Evolutionary conservation across 2,113 vertebrate species (phyloP).

Genomic region (Osmerus mordax): DNA sequence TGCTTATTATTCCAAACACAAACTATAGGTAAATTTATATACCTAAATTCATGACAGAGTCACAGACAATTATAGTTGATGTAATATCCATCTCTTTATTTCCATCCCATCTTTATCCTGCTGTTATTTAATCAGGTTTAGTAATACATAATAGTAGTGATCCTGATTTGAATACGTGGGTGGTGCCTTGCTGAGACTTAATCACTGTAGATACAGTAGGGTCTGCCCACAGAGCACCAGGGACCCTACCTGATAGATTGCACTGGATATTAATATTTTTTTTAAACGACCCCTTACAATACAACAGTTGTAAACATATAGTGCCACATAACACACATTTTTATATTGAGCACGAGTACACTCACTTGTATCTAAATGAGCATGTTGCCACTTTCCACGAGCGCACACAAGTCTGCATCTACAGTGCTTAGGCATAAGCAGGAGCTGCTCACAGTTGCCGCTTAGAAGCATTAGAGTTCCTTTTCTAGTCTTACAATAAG

Average conservation of each 20-base stretch:
- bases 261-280: no score
- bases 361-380: no score
- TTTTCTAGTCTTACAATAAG: conserved; percentile 24
- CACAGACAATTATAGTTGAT: not conserved
- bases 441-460: not conserved
- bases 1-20: not conserved
- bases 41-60: not conserved
- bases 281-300: no score
- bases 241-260: no score
- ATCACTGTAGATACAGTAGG: no score
- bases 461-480: not conserved
- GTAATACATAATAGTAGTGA: no score
- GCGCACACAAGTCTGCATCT: not conserved
- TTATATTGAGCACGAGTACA: no score
- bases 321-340: no score
- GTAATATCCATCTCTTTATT: not conserved
- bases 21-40: not conserved
- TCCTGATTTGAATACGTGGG: no score
- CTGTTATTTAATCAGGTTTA: not conserved
- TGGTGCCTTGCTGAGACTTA: no score
- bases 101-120: not conserved
- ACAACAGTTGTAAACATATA: no score
- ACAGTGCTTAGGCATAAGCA: not conserved
- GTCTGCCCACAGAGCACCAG: no score
- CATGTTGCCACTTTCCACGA: not conserved